Base-by-base conservation (phyloP, 2,888 invertebrate species). In the Neoaliturus tenellus region DNA sequence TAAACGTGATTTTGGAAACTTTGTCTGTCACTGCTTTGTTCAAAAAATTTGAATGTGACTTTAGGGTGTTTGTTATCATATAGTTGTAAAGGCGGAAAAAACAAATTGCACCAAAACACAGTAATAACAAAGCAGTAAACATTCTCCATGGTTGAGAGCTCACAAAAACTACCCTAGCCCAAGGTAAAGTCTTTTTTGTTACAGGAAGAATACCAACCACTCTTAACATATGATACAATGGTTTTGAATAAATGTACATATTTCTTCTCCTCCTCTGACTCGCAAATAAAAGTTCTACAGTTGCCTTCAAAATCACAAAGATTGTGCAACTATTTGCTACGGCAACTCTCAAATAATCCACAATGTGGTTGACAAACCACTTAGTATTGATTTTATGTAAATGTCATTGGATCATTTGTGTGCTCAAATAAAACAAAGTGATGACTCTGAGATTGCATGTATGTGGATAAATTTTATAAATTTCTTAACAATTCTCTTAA, bases 181-280 rank as follows among this genome's bases (percentile, higher is more conserved):
- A 6, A n/a, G 69, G 33, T 14, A 69, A 69, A 5, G 1, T 17
- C 31, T 39, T 69, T 48, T 58, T 78, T 35, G 35, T 31, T 14
- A 69, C 14, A 44, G 62, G 55, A n/a, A 62, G 41, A 48, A 80
- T n/a, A 41, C 51, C 58, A 58, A 39, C 28, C n/a, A 55, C 20
- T 39, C 23, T 10, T 31, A 44, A 8, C 10, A 62, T n/a, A 17
- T 33, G 5, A 28, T 55, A 14, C 23, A 73, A n/a, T 31, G 25
- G 14, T 20, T 81, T 33, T 67, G 48, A 28, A 44, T 41, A 28
- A 6, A 44, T 69, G 33, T 41, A 81, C 44, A 81, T 78, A n/a
- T 48, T 20, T 23, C 23, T 31, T 14, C 67, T 67, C 31, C 67
- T 33, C 31, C 31, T 67, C 67, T 33, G 14, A 10, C 31, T 31